phyloP scores from a whole-genome alignment of 2,888 invertebrate species.

The Tyria jacobaeae region DNA sequence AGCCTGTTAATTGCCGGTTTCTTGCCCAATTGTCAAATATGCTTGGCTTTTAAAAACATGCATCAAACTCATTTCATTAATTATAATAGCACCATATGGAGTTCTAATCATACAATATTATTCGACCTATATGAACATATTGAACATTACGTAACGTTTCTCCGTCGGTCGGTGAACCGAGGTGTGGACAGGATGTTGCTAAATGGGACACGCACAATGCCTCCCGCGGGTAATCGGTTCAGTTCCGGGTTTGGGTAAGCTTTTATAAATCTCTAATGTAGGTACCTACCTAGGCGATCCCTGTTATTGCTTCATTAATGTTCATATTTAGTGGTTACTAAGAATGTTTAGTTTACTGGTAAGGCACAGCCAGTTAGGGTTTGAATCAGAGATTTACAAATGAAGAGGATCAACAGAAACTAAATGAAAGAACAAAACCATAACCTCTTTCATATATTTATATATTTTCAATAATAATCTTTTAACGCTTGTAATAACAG shows the following conservation, averaged over 20 bases:
- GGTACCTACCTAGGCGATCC: neutral
- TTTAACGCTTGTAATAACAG: too few relatives aligned
- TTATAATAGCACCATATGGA: neutral
- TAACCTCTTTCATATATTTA: too few relatives aligned
- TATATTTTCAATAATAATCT: too few relatives aligned
- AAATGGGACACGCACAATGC: conserved; percentile 59
- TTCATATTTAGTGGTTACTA: neutral
- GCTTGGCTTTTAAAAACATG: neutral
- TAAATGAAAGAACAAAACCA: too few relatives aligned
- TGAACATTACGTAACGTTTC: conserved; percentile 39
- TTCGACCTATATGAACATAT: conserved; percentile 34
- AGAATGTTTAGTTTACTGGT: neutral
- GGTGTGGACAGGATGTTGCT: conserved; percentile 61
- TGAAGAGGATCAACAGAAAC: neutral
- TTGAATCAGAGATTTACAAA: neutral
- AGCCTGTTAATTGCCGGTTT: too few relatives aligned
- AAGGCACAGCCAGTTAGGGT: neutral
- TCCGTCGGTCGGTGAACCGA: conserved; percentile 44
- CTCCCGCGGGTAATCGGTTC: conserved; percentile 59
- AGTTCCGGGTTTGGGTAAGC: conserved; percentile 51
- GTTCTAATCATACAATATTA: conserved; percentile 15
- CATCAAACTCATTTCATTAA: neutral
- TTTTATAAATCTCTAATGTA: neutral
- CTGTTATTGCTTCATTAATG: conserved; percentile 3
- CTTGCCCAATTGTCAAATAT: too few relatives aligned